Evolutionary conservation across 2,888 invertebrate species (phyloP).

Genomic region (Pachydiplax longipennis): DNA sequence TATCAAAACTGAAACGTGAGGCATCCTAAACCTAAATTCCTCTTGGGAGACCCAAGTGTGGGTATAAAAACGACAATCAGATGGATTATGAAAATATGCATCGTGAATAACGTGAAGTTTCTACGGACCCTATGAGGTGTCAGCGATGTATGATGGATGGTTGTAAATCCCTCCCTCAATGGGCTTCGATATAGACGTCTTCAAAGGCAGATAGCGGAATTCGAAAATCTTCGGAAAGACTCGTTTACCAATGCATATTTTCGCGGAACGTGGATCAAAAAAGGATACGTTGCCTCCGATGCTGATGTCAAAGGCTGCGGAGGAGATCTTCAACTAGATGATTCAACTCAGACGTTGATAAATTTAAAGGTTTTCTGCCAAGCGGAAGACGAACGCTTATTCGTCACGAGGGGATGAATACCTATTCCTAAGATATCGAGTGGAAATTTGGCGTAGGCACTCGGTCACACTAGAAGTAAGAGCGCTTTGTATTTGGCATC

Average conservation of each 20-base stretch:
- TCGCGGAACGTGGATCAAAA: slow-evolving; percentile 24
- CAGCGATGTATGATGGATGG: slow-evolving; percentile 31
- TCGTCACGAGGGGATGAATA: not conserved
- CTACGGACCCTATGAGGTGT: not conserved
- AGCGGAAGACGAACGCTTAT: not conserved
- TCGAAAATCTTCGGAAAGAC: slow-evolving; percentile 25
- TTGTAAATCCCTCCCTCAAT: not conserved
- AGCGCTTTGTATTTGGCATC: too few species aligned
- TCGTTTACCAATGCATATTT: slow-evolving; percentile 44
- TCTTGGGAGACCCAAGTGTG: too few species aligned
- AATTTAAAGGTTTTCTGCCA: slow-evolving; percentile 32
- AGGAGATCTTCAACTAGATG: not conserved
- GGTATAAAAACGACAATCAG: not conserved
- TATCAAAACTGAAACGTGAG: too few species aligned
- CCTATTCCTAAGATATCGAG: not conserved
- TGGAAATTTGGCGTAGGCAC: too few species aligned
- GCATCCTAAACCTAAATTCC: too few species aligned
- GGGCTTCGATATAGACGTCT: slow-evolving; percentile 6
- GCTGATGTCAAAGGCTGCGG: not conserved
- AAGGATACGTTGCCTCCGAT: slow-evolving; percentile 20
- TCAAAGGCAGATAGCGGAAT: not conserved
- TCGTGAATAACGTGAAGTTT: slow-evolving; percentile 20
- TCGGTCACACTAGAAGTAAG: too few species aligned
- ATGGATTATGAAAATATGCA: slow-evolving; percentile 39
- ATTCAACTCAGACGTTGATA: slow-evolving; percentile 35